phyloP scores from a whole-genome alignment of 2,113 vertebrate genomes.

The Daboia siamensis region DNA sequence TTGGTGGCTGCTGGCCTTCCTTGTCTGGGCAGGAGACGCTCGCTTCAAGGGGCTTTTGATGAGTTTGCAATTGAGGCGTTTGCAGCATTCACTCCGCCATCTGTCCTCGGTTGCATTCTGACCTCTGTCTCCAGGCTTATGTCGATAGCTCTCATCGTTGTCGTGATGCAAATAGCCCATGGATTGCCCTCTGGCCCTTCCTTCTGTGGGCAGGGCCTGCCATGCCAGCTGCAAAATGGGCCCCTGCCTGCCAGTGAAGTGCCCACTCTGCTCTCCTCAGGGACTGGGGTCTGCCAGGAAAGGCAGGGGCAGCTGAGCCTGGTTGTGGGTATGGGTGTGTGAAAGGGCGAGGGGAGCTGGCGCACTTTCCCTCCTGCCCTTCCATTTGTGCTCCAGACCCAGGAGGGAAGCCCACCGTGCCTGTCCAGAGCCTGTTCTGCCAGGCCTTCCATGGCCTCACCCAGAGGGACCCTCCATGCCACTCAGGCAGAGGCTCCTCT shows the following conservation, averaged over 20 bases:
- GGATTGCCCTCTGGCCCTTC: not conserved
- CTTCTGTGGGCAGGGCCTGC: not conserved
- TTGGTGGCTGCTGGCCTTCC: not conserved
- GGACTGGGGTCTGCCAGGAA: not conserved
- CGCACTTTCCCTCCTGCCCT: slow-evolving; percentile 76
- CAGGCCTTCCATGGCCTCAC: not conserved
- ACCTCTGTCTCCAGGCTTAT: not conserved
- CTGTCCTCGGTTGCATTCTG: not conserved
- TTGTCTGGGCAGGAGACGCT: not conserved
- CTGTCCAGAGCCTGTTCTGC: not conserved
- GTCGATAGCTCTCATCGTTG: not conserved
- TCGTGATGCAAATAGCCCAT: not conserved
- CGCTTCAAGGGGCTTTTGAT: not conserved
- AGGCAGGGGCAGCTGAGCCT: not conserved
- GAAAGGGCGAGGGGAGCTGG: slow-evolving; percentile 57
- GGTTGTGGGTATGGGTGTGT: not conserved
- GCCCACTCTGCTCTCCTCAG: not conserved
- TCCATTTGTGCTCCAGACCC: slow-evolving; percentile 69
- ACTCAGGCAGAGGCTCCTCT: not conserved
- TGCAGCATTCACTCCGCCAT: no score
- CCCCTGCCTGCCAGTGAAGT: not conserved
- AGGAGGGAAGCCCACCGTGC: slow-evolving; percentile 66
- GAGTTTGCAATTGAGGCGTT: not conserved
- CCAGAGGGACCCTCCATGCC: not conserved
- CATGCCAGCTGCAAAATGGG: not conserved